Conservation (phyloP, 2,888 invertebrate genomes). For the Ochropleura leucogaster region DNA sequence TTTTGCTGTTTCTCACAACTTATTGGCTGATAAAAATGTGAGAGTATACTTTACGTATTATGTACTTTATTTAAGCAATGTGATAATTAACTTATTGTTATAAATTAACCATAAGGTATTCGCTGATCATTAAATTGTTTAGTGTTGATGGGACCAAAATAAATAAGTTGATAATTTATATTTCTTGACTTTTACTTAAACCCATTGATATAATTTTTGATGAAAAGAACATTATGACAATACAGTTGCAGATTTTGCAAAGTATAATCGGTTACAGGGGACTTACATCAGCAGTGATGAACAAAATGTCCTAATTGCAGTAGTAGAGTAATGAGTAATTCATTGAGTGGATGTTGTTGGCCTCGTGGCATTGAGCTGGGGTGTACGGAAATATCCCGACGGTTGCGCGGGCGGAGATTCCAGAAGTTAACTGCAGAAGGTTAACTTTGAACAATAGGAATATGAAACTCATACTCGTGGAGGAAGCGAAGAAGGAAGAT, state of each 20-base stretch:
- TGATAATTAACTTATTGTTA: conserved; percentile 67
- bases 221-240: not conserved
- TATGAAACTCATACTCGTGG: not conserved
- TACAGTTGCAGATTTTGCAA: not conserved
- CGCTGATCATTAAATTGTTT: conserved; percentile 66
- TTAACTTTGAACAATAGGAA: conserved; percentile 22
- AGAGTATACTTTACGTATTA: conserved; percentile 42
- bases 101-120: conserved; percentile 63
- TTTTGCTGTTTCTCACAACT: conserved; percentile 45
- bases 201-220: not conserved
- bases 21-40: conserved; percentile 58
- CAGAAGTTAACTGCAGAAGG: conserved; percentile 48
- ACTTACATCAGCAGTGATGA: conserved; percentile 12
- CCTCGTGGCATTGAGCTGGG: conserved; percentile 87
- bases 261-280: not conserved
- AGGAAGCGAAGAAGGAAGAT: not conserved
- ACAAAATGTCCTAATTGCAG: conserved; percentile 63
- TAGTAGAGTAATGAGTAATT: conserved; percentile 79
- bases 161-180: conserved; percentile 71
- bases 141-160: conserved; percentile 82
- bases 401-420: conserved; percentile 31
- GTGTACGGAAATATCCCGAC: conserved; percentile 67
- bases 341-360: conserved; percentile 85
- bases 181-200: conserved; percentile 47
- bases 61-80: conserved; percentile 61